Conservation (phyloP, 1,140 invertebrate species). For the Aporrectodea caliginosa region DNA sequence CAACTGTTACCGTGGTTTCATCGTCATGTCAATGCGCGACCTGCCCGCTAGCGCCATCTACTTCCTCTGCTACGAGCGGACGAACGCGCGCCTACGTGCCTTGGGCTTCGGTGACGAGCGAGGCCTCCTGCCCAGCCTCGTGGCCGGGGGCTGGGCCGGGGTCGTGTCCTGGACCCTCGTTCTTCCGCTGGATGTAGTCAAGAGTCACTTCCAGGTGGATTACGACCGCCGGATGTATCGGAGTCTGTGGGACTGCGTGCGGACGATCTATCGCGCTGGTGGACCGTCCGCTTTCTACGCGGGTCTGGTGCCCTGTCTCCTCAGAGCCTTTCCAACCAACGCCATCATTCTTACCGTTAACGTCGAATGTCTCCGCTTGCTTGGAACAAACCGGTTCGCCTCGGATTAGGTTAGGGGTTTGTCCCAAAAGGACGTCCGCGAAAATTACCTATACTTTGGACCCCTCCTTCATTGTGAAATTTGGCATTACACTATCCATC, state of each 20-base stretch:
- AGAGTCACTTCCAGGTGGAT: conserved; percentile 80
- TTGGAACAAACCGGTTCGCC: background rate
- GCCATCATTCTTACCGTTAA: background rate
- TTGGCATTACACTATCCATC: too few species aligned
- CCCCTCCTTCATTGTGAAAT: too few species aligned
- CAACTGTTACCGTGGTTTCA: conserved; percentile 62
- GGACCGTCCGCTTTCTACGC: background rate
- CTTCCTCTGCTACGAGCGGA: conserved; percentile 61
- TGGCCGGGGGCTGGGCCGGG: conserved; percentile 77
- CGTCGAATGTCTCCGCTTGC: background rate
- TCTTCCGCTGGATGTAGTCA: conserved; percentile 85
- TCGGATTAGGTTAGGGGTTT: too few species aligned
- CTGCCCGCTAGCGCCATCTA: conserved; percentile 64
- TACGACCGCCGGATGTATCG: conserved; percentile 6
- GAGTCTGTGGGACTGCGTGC: conserved; percentile 1
- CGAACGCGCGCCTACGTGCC: background rate
- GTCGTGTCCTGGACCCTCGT: conserved; percentile 75
- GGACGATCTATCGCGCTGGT: conserved; percentile 28
- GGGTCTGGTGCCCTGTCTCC: background rate
- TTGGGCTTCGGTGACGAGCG: background rate
- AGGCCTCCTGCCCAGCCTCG: conserved; percentile 51
- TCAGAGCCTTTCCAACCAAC: background rate
- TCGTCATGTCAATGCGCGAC: conserved; percentile 62
- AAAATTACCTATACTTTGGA: too few species aligned
- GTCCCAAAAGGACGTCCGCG: too few species aligned